phyloP scores from a whole-genome alignment of 2,888 invertebrate species.

The Conomelus anceps region DNA sequence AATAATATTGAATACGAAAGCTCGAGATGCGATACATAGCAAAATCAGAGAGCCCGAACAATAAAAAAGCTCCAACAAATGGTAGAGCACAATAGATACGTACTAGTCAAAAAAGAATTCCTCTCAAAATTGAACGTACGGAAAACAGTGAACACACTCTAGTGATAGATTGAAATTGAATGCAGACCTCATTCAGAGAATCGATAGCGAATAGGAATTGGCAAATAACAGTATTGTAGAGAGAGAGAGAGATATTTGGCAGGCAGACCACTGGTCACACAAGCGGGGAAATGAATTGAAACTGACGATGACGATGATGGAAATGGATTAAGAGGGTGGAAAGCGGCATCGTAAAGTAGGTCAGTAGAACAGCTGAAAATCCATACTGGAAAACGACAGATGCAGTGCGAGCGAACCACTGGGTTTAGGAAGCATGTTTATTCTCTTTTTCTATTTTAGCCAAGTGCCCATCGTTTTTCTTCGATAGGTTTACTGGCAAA shows the following conservation, averaged over 20 bases:
- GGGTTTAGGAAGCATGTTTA: neutral
- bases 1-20: neutral
- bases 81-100: neutral
- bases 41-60: neutral
- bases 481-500: too few relatives aligned
- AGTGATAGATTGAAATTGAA: neutral
- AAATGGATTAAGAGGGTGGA: neutral
- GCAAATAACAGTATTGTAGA: neutral
- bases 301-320: neutral
- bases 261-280: neutral
- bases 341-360: neutral
- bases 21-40: neutral
- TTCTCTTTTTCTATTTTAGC: neutral
- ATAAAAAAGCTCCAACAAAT: neutral
- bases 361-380: neutral
- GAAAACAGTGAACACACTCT: neutral
- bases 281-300: neutral
- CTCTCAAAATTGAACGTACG: neutral
- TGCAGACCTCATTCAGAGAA: neutral
- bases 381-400: neutral
- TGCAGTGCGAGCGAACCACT: neutral
- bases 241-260: neutral
- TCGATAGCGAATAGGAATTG: neutral
- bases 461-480: too few relatives aligned
- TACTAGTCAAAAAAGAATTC: neutral